Conservation (phyloP, 2,797 vertebrate species). For the Sparus aurata region DNA sequence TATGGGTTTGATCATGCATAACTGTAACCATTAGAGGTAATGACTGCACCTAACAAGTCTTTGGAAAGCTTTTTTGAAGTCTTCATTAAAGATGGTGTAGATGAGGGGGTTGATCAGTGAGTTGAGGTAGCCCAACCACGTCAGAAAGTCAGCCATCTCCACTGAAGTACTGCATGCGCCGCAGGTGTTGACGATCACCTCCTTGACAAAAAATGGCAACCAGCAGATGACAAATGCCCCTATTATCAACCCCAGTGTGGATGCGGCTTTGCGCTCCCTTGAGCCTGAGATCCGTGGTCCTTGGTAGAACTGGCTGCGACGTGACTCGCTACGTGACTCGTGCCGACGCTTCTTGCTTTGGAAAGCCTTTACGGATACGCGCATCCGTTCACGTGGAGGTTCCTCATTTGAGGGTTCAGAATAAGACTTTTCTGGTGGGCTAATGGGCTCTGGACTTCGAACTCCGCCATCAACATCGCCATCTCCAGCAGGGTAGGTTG, state of each 20-base stretch:
- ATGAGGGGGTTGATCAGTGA: constrained; percentile 98
- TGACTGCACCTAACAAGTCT: constrained; percentile 92
- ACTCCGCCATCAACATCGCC: constrained; percentile 81
- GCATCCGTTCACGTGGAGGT: constrained; percentile 83
- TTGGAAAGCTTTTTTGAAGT: constrained; percentile 99
- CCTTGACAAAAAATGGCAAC: constrained; percentile 98
- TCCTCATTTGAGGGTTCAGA: constrained; percentile 93
- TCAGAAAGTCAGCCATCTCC: constrained; percentile 94
- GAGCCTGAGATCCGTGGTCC: constrained; percentile 93
- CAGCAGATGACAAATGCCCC: constrained; percentile 98
- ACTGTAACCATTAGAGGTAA: constrained; percentile 83
- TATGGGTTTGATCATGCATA: constrained; percentile 28
- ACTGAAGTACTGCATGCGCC: constrained; percentile 89
- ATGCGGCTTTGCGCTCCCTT: constrained; percentile 94
- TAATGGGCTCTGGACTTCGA: constrained; percentile 86
- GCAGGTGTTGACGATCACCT: constrained; percentile 95
- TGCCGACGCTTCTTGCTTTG: constrained; percentile 85
- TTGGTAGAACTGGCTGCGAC: constrained; percentile 88
- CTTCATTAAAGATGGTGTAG: constrained; percentile 99
- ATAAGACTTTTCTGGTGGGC: constrained; percentile 89
- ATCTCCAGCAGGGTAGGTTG: constrained; percentile 79
- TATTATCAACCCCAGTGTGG: constrained; percentile 94
- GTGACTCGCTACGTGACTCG: constrained; percentile 85
- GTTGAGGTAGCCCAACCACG: constrained; percentile 98
- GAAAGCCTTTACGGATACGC: constrained; percentile 81